Base-by-base conservation (phyloP, 2,888 invertebrate genomes). In the Caradrina kadenii region DNA sequence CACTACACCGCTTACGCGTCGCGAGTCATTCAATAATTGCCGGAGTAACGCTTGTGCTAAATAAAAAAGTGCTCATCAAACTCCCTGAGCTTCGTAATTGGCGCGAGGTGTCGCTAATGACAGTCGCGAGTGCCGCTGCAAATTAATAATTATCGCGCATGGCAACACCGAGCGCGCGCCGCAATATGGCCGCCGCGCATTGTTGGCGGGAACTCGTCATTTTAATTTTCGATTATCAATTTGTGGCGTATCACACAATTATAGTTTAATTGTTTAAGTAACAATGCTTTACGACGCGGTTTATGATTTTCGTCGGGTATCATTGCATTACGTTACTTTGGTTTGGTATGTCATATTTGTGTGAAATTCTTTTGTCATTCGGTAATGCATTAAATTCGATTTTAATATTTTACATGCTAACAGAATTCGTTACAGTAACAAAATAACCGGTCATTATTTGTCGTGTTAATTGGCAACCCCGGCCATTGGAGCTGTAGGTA, bases 31-130 rank as follows among this genome's bases (percentile, higher is more conserved):
- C 92, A 94, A 95, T 95, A 94, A 94, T 93, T 94, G 94, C 92
- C 93, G 93, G 90, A 90, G 92, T 93, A 92, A 93, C 92, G 92
- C 93, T 93, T 92, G 91, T 89, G 92, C 91, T 94, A 93, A 94
- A 94, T 94, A 94, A 95, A 94, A 89, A 94, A 95, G 91, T 92
- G 92, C 92, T 93, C 93, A 93, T 93, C 94, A 94, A 93, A 94
- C 93, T 91, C 93, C 91, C 90, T 85, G 91, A 89, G 91, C 92
- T 88, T 92, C 90, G 90, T 95, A 94, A 95, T 96, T 95, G 95
- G 96, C 91, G 93, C 90, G 94, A 95, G 95, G 96, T 95, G 95
- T 95, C 95, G 91, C 94, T 95, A 95, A 95, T 95, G 95, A 95
- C 91, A 93, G 82, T 84, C 77, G 76, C 84, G 84, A 92, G 92